phyloP scores from a whole-genome alignment of 2,797 vertebrate genomes.

The Sebastes kiyomatsui region DNA sequence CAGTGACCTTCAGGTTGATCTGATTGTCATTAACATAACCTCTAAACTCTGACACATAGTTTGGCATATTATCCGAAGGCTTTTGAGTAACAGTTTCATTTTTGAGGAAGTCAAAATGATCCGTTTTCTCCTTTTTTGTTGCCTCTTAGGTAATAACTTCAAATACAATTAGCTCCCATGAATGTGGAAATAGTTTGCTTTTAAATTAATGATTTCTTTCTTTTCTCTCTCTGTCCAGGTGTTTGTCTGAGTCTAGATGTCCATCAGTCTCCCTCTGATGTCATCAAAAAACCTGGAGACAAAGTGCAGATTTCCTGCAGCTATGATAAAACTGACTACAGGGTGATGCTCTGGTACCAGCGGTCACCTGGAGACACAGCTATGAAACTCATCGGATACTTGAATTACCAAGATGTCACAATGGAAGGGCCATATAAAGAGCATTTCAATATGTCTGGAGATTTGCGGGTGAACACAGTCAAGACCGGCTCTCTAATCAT shows the following conservation, averaged over 20 bases:
- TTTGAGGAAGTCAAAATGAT: background rate
- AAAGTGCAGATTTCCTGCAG: conserved; percentile 33
- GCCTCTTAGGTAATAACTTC: background rate
- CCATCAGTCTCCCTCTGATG: conserved; percentile 1
- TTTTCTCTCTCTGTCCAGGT: background rate
- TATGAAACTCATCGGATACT: conserved; percentile 33
- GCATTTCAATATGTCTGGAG: background rate
- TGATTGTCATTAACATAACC: background rate
- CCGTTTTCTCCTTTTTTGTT: background rate
- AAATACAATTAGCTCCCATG: accelerated
- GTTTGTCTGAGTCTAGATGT: conserved; percentile 26
- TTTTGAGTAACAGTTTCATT: background rate
- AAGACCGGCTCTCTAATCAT: conserved; percentile 48
- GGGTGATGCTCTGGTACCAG: conserved; percentile 47
- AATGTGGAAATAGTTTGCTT: background rate
- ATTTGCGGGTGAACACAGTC: background rate
- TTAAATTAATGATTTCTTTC: background rate
- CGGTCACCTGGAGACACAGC: conserved; percentile 5
- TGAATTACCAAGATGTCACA: background rate
- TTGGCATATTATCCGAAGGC: background rate
- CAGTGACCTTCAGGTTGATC: background rate
- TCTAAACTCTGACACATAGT: background rate
- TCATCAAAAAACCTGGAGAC: background rate
- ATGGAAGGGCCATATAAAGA: no score
- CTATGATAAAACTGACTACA: conserved; percentile 35